Conservation (phyloP, 1,140 invertebrate genomes). For the Trialeurodes vaporariorum region DNA sequence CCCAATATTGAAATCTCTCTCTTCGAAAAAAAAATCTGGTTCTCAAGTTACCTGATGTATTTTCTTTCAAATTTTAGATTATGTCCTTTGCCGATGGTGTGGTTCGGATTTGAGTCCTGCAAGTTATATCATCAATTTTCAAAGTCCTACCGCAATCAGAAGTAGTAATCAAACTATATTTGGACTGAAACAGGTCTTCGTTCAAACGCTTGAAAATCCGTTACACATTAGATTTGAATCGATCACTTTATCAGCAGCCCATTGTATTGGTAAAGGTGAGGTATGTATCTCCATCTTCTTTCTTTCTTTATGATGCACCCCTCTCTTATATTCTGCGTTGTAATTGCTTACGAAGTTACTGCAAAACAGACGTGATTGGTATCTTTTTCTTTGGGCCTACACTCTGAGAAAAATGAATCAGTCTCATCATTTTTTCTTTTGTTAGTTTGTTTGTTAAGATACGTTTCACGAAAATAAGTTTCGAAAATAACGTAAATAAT, state of each 20-base stretch:
- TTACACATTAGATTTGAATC: constrained; percentile 21
- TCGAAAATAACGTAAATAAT: no score
- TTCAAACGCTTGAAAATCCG: constrained; percentile 21
- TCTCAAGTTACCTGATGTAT: neutral
- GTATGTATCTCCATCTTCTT: constrained; percentile 18
- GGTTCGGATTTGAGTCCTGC: constrained; percentile 21
- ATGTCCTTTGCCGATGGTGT: constrained; percentile 21
- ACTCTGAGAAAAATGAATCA: no score
- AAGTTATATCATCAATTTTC: constrained; percentile 15
- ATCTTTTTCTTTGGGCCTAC: no score
- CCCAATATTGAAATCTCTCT: neutral
- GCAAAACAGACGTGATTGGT: no score
- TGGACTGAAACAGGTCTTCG: constrained; percentile 20
- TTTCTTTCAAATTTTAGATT: constrained; percentile 12
- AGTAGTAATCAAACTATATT: constrained; percentile 17
- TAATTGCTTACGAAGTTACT: no score
- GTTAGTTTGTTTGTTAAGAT: no score
- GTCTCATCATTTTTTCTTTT: no score
- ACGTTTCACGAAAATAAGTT: no score
- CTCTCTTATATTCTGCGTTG: no score
- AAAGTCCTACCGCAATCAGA: constrained; percentile 17
- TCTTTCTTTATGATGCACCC: no score
- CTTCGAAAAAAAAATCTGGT: neutral
- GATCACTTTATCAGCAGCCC: constrained; percentile 16
- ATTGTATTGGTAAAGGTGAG: constrained; percentile 18